These are phyloP conservation scores for Oreortyx pictus DNA, from an alignment of 2,797 vertebrate species.

Conservation along the genomic window DNA sequence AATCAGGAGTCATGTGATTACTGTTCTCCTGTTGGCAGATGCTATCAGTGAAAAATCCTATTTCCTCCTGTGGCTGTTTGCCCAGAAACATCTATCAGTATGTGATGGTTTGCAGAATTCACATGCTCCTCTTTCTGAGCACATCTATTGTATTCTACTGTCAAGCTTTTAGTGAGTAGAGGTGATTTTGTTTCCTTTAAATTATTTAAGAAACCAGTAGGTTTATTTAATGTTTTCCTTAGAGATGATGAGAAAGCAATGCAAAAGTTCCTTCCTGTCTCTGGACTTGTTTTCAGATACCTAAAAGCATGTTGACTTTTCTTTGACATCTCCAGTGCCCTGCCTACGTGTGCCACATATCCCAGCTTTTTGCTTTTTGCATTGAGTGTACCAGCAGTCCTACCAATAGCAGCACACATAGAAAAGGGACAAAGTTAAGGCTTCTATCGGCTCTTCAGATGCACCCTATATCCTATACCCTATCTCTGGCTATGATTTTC, in stretches of 20 bases:
- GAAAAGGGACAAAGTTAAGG: not conserved
- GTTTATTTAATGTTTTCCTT: slow-evolving; percentile 30
- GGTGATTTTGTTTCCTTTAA: slow-evolving; percentile 50
- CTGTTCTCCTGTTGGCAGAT: slow-evolving; percentile 42
- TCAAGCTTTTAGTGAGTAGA: slow-evolving; percentile 34
- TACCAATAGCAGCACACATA: not conserved
- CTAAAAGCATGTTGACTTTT: not conserved
- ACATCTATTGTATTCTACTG: slow-evolving; percentile 12
- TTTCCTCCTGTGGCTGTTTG: slow-evolving; percentile 60
- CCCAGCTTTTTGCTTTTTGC: not conserved
- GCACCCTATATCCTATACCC: not conserved
- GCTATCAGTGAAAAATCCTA: slow-evolving; percentile 51
- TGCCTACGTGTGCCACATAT: not conserved
- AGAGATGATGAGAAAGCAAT: slow-evolving; percentile 10
- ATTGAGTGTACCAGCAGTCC: not conserved
- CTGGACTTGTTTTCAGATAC: not conserved
- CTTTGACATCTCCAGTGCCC: not conserved
- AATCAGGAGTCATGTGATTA: slow-evolving; percentile 22
- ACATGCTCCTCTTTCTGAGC: not conserved
- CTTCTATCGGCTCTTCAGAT: not conserved
- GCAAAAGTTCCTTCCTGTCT: slow-evolving; percentile 3
- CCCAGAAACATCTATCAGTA: slow-evolving; percentile 51
- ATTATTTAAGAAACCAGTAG: slow-evolving; percentile 39
- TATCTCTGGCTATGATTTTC: not conserved
- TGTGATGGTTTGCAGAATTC: slow-evolving; percentile 31